phyloP scores from a whole-genome alignment of 2,797 vertebrate species.

The Perodicticus potto region DNA sequence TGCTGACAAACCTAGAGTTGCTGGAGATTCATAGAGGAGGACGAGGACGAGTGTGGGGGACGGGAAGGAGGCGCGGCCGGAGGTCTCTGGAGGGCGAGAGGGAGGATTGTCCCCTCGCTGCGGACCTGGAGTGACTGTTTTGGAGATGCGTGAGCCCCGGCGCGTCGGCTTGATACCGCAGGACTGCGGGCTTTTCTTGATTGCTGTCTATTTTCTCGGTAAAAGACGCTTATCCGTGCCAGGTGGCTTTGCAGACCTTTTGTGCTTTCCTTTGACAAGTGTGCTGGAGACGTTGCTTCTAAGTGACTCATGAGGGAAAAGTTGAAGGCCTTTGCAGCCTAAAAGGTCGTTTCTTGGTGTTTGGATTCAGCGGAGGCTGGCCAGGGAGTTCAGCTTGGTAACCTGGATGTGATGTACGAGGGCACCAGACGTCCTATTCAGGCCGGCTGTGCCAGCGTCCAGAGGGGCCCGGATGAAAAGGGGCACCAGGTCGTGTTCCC shows the following conservation, averaged over 20 bases:
- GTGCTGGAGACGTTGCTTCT: conserved; percentile 35
- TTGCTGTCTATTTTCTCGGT: conserved; percentile 60
- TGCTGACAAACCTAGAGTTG: conserved; percentile 75
- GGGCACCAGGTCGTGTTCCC: neutral
- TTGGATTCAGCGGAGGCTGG: conserved; percentile 60
- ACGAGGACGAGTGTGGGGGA: conserved; percentile 16
- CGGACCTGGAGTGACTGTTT: neutral
- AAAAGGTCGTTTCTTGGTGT: conserved; percentile 54
- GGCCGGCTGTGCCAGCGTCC: neutral
- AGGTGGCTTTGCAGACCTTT: conserved; percentile 68
- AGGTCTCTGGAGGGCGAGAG: neutral
- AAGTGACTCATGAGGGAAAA: conserved; percentile 59
- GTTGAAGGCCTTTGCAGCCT: conserved; percentile 63
- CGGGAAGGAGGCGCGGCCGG: conserved; percentile 51
- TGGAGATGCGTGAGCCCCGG: conserved; percentile 45
- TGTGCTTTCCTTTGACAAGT: conserved; percentile 66
- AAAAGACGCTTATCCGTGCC: conserved; percentile 59
- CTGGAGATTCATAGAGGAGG: conserved; percentile 30
- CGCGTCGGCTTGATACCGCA: conserved; percentile 77
- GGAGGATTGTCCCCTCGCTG: neutral
- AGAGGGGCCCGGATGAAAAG: neutral
- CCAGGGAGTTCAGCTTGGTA: conserved; percentile 61
- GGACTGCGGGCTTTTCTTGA: conserved; percentile 77
- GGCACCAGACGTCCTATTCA: conserved; percentile 49
- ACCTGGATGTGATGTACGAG: conserved; percentile 70